These are phyloP conservation scores for Dryobota labecula DNA, from an alignment of 2,888 invertebrate species.

Conservation along the genomic window DNA sequence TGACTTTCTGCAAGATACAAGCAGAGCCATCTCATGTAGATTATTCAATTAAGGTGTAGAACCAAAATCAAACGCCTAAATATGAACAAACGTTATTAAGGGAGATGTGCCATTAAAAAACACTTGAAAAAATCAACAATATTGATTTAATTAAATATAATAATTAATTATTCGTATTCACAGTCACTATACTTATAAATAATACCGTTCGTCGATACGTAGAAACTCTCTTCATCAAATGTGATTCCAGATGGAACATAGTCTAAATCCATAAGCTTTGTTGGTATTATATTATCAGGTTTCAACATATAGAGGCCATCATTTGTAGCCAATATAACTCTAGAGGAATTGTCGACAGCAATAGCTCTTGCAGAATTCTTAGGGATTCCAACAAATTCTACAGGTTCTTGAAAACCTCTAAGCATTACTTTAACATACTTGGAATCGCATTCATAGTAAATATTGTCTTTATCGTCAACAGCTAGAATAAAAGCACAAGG, in stretches of 20 bases:
- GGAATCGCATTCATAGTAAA: conserved; percentile 86
- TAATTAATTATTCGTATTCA: conserved; percentile 13
- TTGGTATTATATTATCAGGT: conserved; percentile 82
- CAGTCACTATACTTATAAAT: conserved; percentile 82
- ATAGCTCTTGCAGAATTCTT: conserved; percentile 85
- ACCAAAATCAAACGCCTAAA: background rate
- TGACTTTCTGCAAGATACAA: background rate
- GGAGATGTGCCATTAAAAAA: background rate
- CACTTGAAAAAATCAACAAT: conserved; percentile 27
- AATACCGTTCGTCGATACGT: conserved; percentile 79
- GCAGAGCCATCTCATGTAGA: background rate
- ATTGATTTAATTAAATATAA: conserved; percentile 17
- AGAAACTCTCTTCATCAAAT: conserved; percentile 77
- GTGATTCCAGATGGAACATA: conserved; percentile 82
- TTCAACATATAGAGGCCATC: conserved; percentile 84
- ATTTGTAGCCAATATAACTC: conserved; percentile 82
- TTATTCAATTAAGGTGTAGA: background rate
- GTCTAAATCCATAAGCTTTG: conserved; percentile 84
- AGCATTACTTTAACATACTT: conserved; percentile 85
- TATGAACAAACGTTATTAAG: background rate
- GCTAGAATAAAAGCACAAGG: conserved; percentile 85
- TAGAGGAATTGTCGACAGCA: conserved; percentile 72
- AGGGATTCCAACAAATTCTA: conserved; percentile 84
- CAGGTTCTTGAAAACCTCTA: conserved; percentile 84
- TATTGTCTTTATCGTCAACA: conserved; percentile 81